These are phyloP conservation scores for Drosophila parthenogenetica DNA, from an alignment of 2,888 invertebrate species.

Conservation along the genomic window DNA sequence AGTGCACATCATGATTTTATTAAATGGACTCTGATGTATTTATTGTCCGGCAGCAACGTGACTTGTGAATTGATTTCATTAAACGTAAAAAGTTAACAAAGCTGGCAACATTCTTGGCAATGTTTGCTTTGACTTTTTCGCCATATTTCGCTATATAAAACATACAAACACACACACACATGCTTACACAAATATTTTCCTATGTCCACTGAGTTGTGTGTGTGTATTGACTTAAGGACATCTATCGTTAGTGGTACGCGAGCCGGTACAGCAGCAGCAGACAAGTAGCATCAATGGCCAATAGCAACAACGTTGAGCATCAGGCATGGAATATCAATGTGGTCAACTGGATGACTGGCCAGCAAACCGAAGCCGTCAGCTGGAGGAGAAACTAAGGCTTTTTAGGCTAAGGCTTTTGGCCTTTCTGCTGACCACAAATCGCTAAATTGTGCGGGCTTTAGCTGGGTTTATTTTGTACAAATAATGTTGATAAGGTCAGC, in stretches of 20 bases:
- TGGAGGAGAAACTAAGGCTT: constrained; percentile 34
- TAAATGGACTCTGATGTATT: constrained; percentile 84
- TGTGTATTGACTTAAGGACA: constrained; percentile 73
- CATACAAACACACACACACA: not conserved
- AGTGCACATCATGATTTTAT: constrained; percentile 84
- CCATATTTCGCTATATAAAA: constrained; percentile 57
- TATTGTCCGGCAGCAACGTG: constrained; percentile 84
- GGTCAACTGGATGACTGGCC: constrained; percentile 67
- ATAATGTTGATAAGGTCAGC: constrained; percentile 67
- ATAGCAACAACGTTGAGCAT: constrained; percentile 71
- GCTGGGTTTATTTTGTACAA: constrained; percentile 61
- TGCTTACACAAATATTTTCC: constrained; percentile 67
- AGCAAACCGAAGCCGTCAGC: constrained; percentile 30
- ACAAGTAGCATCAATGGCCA: constrained; percentile 71
- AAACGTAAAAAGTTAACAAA: constrained; percentile 81
- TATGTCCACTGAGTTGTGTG: constrained; percentile 36
- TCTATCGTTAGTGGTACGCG: constrained; percentile 70
- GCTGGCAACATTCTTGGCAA: constrained; percentile 70
- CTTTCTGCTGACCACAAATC: constrained; percentile 69
- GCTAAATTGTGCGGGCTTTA: constrained; percentile 60
- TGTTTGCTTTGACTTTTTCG: constrained; percentile 41
- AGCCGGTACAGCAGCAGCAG: constrained; percentile 18
- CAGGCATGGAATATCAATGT: constrained; percentile 77
- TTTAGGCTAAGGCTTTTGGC: constrained; percentile 20
- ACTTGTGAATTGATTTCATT: constrained; percentile 84